phyloP scores from a whole-genome alignment of 2,113 vertebrate species.

The Suncus etruscus region DNA sequence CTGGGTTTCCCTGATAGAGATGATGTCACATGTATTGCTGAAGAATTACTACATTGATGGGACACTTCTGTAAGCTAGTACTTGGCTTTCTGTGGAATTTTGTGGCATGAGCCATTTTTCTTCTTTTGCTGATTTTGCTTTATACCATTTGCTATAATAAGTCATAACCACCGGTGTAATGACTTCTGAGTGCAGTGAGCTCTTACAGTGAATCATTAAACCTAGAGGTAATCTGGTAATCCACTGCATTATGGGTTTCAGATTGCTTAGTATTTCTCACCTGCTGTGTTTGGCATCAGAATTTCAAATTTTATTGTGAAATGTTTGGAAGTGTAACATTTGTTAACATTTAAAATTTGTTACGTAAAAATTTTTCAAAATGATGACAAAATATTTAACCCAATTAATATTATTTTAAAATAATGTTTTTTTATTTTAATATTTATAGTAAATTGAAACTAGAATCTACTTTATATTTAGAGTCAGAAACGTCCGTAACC shows the following conservation, averaged over 20 bases:
- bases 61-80: not conserved
- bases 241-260: not conserved
- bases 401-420: slow-evolving; percentile 50
- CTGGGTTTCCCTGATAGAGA: not conserved
- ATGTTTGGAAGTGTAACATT: not conserved
- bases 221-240: not conserved
- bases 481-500: slow-evolving; percentile 87
- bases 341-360: no score
- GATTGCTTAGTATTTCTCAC: slow-evolving; percentile 3
- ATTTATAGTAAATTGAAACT: slow-evolving; percentile 12
- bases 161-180: not conserved
- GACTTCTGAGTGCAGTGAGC: not conserved
- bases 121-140: slow-evolving; percentile 48
- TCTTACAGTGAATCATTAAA: not conserved
- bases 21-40: not conserved
- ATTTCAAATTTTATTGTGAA: slow-evolving; percentile 13
- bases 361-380: no score
- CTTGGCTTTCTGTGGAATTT: not conserved
- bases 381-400: no score
- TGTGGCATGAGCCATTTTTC: not conserved
- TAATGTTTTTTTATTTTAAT: slow-evolving; percentile 25
- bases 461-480: slow-evolving; percentile 82
- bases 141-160: not conserved
- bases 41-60: not conserved
- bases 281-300: slow-evolving; percentile 9